phyloP scores from a whole-genome alignment of 1,140 invertebrate genomes.

The Cephus cinctus region DNA sequence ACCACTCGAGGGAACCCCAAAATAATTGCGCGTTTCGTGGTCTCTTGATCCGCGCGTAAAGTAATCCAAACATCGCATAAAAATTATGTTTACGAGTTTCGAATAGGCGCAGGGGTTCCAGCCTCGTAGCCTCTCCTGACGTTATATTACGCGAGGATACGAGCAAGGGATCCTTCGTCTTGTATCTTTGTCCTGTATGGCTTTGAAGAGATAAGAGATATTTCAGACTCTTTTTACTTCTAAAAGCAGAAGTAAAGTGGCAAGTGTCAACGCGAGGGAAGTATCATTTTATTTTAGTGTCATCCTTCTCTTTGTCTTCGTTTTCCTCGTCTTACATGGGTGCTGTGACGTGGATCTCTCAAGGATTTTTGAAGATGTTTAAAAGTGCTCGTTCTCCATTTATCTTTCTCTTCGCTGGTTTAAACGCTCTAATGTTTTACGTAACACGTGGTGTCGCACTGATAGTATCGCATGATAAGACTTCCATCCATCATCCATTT shows the following conservation, averaged over 20 bases:
- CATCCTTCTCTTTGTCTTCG: neutral
- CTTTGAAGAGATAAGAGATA: too few species aligned
- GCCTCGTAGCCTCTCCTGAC: neutral
- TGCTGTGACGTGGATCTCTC: too few species aligned
- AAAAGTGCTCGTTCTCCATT: too few species aligned
- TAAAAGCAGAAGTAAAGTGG: too few species aligned
- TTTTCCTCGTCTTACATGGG: too few species aligned
- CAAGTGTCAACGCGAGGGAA: neutral
- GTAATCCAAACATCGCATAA: constrained; percentile 52
- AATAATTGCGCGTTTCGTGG: constrained; percentile 52
- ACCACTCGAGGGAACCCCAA: constrained; percentile 15
- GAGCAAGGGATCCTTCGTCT: neutral
- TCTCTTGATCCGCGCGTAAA: constrained; percentile 46
- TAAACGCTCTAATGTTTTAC: neutral
- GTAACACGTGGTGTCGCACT: constrained; percentile 1
- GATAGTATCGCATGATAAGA: constrained; percentile 1
- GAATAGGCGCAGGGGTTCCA: constrained; percentile 31
- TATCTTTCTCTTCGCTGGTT: too few species aligned
- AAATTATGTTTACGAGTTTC: constrained; percentile 55
- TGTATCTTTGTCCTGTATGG: too few species aligned
- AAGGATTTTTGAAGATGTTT: too few species aligned
- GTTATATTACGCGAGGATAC: neutral
- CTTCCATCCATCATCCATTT: neutral
- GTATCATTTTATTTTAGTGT: neutral
- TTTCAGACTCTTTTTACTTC: too few species aligned